These are phyloP conservation scores for Phthorimaea operculella DNA, from an alignment of 1,140 invertebrate species.

Conservation along the genomic window DNA sequence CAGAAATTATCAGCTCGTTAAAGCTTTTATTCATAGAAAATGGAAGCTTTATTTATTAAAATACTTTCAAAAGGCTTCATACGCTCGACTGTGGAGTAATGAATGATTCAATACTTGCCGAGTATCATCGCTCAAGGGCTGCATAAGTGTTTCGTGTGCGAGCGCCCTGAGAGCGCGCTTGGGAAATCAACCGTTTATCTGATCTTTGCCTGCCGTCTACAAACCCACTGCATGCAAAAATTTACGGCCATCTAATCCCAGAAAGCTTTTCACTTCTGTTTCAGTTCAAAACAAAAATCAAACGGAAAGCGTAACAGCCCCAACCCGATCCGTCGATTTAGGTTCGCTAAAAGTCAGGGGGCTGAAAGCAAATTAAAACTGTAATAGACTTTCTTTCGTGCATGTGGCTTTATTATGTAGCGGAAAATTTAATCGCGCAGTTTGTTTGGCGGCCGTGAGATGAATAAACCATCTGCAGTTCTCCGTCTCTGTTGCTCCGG, in stretches of 20 bases:
- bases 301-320: neutral
- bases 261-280: neutral
- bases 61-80: neutral
- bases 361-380: constrained; percentile 3
- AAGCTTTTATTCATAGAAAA: no score
- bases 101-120: neutral
- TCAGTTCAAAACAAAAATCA: neutral
- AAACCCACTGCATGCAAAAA: neutral
- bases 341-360: neutral
- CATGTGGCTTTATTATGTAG: constrained; percentile 54
- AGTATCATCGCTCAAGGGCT: neutral
- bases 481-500: constrained; percentile 26
- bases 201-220: neutral
- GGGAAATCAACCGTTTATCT: constrained; percentile 36
- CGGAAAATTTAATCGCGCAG: constrained; percentile 60
- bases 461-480: constrained; percentile 50
- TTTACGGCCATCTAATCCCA: neutral
- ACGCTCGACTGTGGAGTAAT: neutral
- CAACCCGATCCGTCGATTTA: neutral
- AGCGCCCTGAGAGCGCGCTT: constrained; percentile 22
- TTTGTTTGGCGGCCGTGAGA: constrained; percentile 54
- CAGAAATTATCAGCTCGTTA: no score
- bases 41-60: no score
- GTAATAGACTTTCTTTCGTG: constrained; percentile 25
- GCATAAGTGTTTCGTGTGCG: neutral